A percentile compares a stretch with the other conserved stretches of the same genome.
Conservation (phyloP, 2,888 invertebrate genomes). For the Polydrusus cervinus region DNA sequence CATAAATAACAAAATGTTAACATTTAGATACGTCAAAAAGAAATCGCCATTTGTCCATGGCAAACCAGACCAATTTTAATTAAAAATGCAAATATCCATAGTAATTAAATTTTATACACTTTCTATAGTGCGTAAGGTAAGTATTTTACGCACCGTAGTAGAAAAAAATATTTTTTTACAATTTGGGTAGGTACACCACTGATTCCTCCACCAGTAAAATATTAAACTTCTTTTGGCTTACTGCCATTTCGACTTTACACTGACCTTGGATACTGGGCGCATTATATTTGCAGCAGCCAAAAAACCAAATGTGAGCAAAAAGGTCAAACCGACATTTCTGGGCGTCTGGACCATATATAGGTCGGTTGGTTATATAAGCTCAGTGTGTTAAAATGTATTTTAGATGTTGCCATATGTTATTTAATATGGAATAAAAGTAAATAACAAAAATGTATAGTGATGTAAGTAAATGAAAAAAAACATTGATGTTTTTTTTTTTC, state of each 20-base stretch:
- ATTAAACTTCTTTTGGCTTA: slow-evolving; percentile 34
- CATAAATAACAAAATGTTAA: too few relatives aligned
- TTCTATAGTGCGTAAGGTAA: too few relatives aligned
- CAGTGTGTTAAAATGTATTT: slow-evolving; percentile 49
- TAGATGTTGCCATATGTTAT: slow-evolving; percentile 54
- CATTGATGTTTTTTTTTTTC: too few relatives aligned
- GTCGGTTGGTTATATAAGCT: slow-evolving; percentile 67
- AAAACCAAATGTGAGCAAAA: slow-evolving; percentile 57
- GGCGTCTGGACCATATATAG: slow-evolving; percentile 71
- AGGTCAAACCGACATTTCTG: slow-evolving; percentile 66
- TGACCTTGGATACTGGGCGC: slow-evolving; percentile 57
- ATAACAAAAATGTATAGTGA: too few relatives aligned
- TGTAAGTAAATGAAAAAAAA: too few relatives aligned
- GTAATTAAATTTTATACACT: too few relatives aligned
- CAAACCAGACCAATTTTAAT: too few relatives aligned
- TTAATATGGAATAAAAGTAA: slow-evolving; percentile 49
- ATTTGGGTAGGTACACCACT: slow-evolving; percentile 10
- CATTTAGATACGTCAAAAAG: too few relatives aligned
- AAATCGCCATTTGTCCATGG: too few relatives aligned
- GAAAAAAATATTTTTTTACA: not conserved
- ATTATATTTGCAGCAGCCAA: slow-evolving; percentile 60
- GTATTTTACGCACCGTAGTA: too few relatives aligned
- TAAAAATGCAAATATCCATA: too few relatives aligned
- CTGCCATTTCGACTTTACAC: slow-evolving; percentile 54
- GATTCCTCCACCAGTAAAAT: slow-evolving; percentile 5